A percentile compares a stretch with the other conserved stretches of the same genome.
Evolutionary conservation across 2,888 invertebrate species (phyloP).

Genomic region (Diachrysia chrysitis): DNA sequence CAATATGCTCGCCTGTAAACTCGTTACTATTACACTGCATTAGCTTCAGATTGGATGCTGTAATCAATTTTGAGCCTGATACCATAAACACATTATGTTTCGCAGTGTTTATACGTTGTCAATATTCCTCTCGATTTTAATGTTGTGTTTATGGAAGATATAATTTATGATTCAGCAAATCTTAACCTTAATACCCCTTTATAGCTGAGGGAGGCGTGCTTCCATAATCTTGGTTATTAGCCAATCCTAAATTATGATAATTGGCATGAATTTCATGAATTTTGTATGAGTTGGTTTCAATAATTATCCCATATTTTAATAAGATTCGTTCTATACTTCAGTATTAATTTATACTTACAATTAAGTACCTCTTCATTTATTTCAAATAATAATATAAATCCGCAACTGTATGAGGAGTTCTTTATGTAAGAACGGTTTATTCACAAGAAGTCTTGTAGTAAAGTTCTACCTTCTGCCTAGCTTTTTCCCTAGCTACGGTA

Average conservation of each 20-base stretch:
- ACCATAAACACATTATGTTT: background rate
- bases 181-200: slow-evolving; percentile 36
- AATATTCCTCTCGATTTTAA: background rate
- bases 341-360: background rate
- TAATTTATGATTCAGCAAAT: slow-evolving; percentile 42
- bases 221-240: slow-evolving; percentile 49
- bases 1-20: slow-evolving; percentile 23
- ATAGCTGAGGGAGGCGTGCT: slow-evolving; percentile 44
- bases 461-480: too few relatives aligned
- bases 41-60: slow-evolving; percentile 24
- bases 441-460: too few relatives aligned
- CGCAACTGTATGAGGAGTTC: slow-evolving; percentile 19
- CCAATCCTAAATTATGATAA: slow-evolving; percentile 47
- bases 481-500: too few relatives aligned
- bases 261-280: slow-evolving; percentile 47
- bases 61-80: slow-evolving; percentile 35
- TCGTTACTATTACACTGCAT: slow-evolving; percentile 23
- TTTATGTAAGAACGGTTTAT: slow-evolving; percentile 24
- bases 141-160: slow-evolving; percentile 11
- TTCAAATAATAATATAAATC: slow-evolving; percentile 19
- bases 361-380: background rate
- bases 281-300: slow-evolving; percentile 41
- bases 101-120: background rate
- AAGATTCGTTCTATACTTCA: background rate
- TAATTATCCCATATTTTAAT: slow-evolving; percentile 24